phyloP scores from a whole-genome alignment of 35 echinoderm and acorn worm species.

The Chiridota heheva region DNA sequence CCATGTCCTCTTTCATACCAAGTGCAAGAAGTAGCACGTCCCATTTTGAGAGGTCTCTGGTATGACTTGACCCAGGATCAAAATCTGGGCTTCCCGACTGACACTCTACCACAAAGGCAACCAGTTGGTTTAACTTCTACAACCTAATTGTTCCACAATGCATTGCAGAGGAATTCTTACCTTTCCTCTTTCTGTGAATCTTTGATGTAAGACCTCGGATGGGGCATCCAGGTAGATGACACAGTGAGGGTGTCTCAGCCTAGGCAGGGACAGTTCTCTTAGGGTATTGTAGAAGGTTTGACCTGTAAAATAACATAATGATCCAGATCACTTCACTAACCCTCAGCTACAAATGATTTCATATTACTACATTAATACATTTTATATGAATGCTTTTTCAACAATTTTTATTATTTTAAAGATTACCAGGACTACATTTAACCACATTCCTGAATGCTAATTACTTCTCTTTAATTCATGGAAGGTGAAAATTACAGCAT shows the following conservation, averaged over 20 bases:
- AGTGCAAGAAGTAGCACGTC: not conserved
- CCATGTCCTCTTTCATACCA: no score
- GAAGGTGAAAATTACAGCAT: no score
- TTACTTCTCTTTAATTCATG: no score
- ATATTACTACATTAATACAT: not conserved
- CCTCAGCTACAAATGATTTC: not conserved
- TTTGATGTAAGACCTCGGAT: constrained; percentile 45
- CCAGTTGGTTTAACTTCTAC: not conserved
- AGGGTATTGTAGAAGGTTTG: constrained; percentile 79
- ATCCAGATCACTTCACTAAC: not conserved
- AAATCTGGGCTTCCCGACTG: not conserved
- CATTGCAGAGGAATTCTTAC: constrained; percentile 31
- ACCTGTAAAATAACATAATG: constrained; percentile 46
- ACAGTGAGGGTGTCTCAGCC: constrained; percentile 64
- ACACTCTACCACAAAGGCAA: not conserved
- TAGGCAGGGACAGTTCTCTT: constrained; percentile 68
- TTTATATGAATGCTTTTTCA: no score
- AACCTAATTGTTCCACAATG: not conserved
- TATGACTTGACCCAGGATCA: no score
- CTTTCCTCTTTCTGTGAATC: constrained; percentile 73
- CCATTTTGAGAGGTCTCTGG: no score
- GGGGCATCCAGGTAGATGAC: constrained; percentile 89
- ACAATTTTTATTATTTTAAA: no score
- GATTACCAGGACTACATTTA: no score
- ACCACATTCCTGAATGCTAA: no score